Conservation (phyloP, 2,113 vertebrate species). For the Erpornis zantholeuca region DNA sequence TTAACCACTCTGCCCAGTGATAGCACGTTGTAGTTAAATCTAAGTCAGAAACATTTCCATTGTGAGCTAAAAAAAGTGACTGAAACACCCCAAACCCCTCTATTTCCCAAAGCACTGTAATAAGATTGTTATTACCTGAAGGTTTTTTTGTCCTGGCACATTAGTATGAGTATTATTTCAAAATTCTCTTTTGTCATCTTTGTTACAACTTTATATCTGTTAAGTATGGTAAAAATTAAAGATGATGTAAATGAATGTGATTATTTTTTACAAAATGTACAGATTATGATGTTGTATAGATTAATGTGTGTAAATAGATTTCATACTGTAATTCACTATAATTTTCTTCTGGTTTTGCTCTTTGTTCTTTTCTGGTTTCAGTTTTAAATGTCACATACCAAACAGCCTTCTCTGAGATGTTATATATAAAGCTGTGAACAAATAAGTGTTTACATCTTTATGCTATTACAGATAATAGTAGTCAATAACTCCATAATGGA, state of each 20-base stretch:
- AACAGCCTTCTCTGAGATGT: not conserved
- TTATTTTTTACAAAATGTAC: slow-evolving; percentile 61
- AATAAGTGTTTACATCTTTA: slow-evolving; percentile 46
- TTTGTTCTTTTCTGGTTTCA: not conserved
- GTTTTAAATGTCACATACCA: slow-evolving; percentile 9
- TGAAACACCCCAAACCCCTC: not conserved
- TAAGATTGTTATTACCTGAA: not conserved
- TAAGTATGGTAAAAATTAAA: slow-evolving; percentile 13
- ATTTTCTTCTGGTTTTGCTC: not conserved
- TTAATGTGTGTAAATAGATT: slow-evolving; percentile 48
- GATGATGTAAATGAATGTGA: slow-evolving; percentile 49
- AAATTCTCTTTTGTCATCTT: not conserved
- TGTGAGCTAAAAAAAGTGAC: not conserved
- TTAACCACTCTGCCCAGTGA: not conserved
- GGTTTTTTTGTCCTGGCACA: not conserved
- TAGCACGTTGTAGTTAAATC: not conserved
- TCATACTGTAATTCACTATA: slow-evolving; percentile 26
- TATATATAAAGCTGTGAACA: slow-evolving; percentile 50
- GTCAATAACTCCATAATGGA: not conserved
- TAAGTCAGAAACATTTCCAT: not conserved
- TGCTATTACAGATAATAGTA: not conserved
- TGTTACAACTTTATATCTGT: not conserved
- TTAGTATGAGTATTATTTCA: not conserved
- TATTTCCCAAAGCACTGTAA: not conserved
- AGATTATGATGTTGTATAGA: slow-evolving; percentile 47